phyloP scores from a whole-genome alignment of 2,888 invertebrate species.

The Standfussiana lucernea region DNA sequence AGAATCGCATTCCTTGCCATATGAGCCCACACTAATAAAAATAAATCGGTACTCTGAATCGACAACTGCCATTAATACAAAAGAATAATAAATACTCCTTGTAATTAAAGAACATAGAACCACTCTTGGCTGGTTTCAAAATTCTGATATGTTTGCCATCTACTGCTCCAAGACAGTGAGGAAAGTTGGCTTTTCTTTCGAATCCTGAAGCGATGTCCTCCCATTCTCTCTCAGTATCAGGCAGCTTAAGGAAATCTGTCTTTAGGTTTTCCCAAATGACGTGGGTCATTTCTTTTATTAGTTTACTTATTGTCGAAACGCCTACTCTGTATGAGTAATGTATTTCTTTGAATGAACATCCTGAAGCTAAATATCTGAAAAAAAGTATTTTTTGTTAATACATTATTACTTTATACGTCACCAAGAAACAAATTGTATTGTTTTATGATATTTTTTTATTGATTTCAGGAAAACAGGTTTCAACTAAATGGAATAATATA shows the following conservation, averaged over 20 bases:
- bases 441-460: conserved; percentile 47
- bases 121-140: conserved; percentile 39
- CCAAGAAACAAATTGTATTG: conserved; percentile 57
- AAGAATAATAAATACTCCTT: conserved; percentile 39
- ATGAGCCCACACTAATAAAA: conserved; percentile 57
- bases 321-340: conserved; percentile 48
- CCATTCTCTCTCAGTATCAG: conserved; percentile 37
- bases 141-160: conserved; percentile 30
- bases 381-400: conserved; percentile 36
- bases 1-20: conserved; percentile 61
- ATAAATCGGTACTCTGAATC: conserved; percentile 64
- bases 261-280: conserved; percentile 46
- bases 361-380: conserved; percentile 53
- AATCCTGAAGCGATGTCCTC: conserved; percentile 13
- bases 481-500: conserved; percentile 62
- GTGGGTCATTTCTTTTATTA: conserved; percentile 44
- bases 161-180: conserved; percentile 13
- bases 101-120: conserved; percentile 29
- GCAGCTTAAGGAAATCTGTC: conserved; percentile 41
- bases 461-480: conserved; percentile 61
- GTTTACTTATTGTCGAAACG: conserved; percentile 38
- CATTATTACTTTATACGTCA: conserved; percentile 59
- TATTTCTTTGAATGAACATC: conserved; percentile 52
- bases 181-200: conserved; percentile 29
- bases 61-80: conserved; percentile 61